Base-by-base conservation (phyloP, 2,113 vertebrate genomes). In the Colossoma macropomum region DNA sequence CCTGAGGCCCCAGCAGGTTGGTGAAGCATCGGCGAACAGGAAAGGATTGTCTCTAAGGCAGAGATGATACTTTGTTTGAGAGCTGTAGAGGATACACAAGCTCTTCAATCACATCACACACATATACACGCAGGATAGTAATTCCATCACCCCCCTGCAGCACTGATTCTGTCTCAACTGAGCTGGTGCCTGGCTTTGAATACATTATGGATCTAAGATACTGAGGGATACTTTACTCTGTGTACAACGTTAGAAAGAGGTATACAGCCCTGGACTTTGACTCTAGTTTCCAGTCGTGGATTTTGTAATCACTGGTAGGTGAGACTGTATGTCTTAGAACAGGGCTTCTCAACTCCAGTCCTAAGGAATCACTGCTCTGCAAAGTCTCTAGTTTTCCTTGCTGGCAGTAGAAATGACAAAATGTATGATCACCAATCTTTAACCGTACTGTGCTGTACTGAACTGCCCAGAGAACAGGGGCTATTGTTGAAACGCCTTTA, bases 31-130 rank as follows among this genome's bases (percentile, higher is more conserved):
- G 19, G 68, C 41, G 13, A 45, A 71, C 68, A 71, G 41, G 74
- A 59, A 52, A 81, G n/a, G 32, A 76, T 73, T 17, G 45, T 68
- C 62, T 80, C 19, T n/a, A 32, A 63, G 63, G 52, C 15, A 25
- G 70, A 79, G 83, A 73, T 68, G 77, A 80, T 84, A 34, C 77
- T 80, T 84, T 56, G n/a, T 80, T 68, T n/a, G 48, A 45, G n/a
- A 74, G 45, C 34, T 76, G 76, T 73, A 32, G 75, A 72, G 82
- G 70, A 66, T 60, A 28, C 32, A 25, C 56, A 16, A 62, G 75
- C 69, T 50, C 50, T n/a, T 34, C 77, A 1, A 74, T 68, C 70
- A 74, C 70, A 19, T 75, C 77, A 77, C 75, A 62, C 10, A 76
- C 19, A 76, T 32, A 62, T 32, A 84, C 75, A 50, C 34, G 65